Conservation (phyloP, 2,113 vertebrate genomes). For the Oophaga pumilio region DNA sequence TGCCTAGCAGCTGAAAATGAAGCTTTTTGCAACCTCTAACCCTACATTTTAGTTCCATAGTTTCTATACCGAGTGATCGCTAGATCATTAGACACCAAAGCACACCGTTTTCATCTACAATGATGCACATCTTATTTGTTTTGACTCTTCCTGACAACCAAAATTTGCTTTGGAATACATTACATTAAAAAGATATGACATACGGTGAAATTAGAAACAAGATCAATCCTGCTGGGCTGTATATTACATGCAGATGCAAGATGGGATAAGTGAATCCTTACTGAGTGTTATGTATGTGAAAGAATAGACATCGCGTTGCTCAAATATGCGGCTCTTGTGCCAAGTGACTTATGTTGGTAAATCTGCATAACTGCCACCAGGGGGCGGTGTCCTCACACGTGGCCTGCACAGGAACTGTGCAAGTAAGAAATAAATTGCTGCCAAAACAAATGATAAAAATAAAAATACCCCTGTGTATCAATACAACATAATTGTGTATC, state of each 20-base stretch:
- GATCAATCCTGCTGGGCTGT: constrained; percentile 15
- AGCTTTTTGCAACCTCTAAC: background rate
- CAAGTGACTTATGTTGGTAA: constrained; percentile 8
- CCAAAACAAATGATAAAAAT: background rate
- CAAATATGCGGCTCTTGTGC: constrained; percentile 7
- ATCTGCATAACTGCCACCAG: constrained; percentile 8
- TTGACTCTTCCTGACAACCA: background rate
- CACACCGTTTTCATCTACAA: background rate
- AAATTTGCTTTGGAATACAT: constrained; percentile 3
- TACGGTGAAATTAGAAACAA: constrained; percentile 35
- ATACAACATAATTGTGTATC: constrained; percentile 1
- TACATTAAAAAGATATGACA: constrained; percentile 5
- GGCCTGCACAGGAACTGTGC: background rate
- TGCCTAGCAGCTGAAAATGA: constrained; percentile 37
- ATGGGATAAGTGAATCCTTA: constrained; percentile 41
- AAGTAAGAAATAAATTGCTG: background rate
- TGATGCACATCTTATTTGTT: constrained; percentile 12
- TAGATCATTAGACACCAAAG: background rate
- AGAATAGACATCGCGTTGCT: constrained; percentile 45
- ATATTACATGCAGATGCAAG: constrained; percentile 13
- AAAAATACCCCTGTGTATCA: background rate
- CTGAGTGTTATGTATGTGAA: constrained; percentile 16
- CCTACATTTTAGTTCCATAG: background rate
- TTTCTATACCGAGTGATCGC: background rate
- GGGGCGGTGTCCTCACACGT: constrained; percentile 9